These are phyloP conservation scores for Drosophila paucipuncta DNA, from an alignment of 2,888 invertebrate genomes.

Conservation along the genomic window DNA sequence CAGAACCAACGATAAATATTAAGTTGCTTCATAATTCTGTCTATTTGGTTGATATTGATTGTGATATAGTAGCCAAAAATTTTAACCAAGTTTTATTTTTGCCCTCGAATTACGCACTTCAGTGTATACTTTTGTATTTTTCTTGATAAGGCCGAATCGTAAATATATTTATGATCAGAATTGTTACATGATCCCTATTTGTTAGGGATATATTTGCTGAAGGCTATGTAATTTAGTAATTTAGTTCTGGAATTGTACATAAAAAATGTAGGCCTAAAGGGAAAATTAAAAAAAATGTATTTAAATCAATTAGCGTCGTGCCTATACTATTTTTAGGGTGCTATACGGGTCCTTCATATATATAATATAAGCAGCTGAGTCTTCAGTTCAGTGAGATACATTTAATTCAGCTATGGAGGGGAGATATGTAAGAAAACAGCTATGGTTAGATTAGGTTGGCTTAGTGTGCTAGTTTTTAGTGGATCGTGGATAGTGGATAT, in stretches of 20 bases:
- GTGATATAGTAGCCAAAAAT: constrained; percentile 21
- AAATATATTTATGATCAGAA: not conserved
- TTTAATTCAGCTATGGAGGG: constrained; percentile 39
- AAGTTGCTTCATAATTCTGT: not conserved
- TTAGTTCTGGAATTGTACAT: not conserved
- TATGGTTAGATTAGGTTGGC: constrained; percentile 37
- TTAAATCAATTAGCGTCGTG: too few species aligned
- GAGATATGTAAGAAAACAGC: constrained; percentile 36
- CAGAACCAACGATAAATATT: constrained; percentile 13
- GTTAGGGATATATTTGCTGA: not conserved
- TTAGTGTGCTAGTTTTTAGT: constrained; percentile 4
- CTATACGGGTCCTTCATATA: not conserved
- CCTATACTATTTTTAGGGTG: constrained; percentile 3
- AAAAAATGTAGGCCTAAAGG: not conserved
- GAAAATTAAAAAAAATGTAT: not conserved
- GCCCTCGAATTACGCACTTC: not conserved
- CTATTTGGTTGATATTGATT: constrained; percentile 20
- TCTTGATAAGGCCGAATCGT: not conserved
- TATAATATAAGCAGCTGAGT: constrained; percentile 23
- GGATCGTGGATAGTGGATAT: not conserved
- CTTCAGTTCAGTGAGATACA: constrained; percentile 25
- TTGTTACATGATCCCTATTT: too few species aligned
- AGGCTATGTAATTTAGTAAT: not conserved
- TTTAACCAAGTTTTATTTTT: constrained; percentile 37
- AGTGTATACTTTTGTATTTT: not conserved